phyloP scores from a whole-genome alignment of 2,113 vertebrate species.

The Notothenia rossii region DNA sequence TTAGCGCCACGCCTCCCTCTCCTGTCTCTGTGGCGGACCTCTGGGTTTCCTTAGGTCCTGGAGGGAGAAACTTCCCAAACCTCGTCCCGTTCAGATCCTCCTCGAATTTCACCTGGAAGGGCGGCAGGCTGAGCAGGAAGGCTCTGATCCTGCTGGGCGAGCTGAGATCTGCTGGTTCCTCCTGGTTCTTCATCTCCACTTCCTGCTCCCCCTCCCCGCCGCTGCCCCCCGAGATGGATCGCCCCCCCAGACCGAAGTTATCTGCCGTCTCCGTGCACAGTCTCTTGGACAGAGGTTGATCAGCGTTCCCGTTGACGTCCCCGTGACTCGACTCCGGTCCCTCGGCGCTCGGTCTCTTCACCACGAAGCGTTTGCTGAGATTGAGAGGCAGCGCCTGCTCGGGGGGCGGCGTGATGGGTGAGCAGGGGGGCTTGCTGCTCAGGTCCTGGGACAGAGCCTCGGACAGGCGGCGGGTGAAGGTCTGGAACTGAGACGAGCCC shows the following conservation, averaged over 20 bases:
- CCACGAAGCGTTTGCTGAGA: slow-evolving; percentile 79
- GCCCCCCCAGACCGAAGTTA: slow-evolving; percentile 29
- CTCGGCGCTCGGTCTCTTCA: slow-evolving; percentile 62
- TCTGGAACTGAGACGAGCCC: slow-evolving; percentile 79
- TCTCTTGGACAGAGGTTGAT: slow-evolving; percentile 58
- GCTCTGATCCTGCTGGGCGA: slow-evolving; percentile 84
- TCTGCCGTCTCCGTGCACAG: slow-evolving; percentile 35
- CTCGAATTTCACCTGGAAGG: slow-evolving; percentile 74
- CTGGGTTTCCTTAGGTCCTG: slow-evolving; percentile 21
- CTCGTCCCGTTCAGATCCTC: slow-evolving; percentile 68
- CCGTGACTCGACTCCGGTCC: slow-evolving; percentile 30
- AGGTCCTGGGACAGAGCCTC: slow-evolving; percentile 85
- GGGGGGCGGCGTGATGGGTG: slow-evolving; percentile 63
- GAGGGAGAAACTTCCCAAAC: slow-evolving; percentile 52
- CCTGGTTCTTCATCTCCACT: slow-evolving; percentile 66
- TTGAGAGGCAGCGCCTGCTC: slow-evolving; percentile 85
- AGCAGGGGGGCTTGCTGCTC: slow-evolving; percentile 61
- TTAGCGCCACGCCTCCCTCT: neutral
- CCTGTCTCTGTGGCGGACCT: slow-evolving; percentile 20
- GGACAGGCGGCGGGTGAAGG: slow-evolving; percentile 83
- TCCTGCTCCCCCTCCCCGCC: slow-evolving; percentile 42
- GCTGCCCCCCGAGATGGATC: neutral
- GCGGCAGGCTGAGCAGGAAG: slow-evolving; percentile 71
- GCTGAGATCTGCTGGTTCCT: slow-evolving; percentile 85
- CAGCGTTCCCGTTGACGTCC: slow-evolving; percentile 6